Base-by-base conservation (phyloP, 2,888 invertebrate genomes). In the Merodon equestris region DNA sequence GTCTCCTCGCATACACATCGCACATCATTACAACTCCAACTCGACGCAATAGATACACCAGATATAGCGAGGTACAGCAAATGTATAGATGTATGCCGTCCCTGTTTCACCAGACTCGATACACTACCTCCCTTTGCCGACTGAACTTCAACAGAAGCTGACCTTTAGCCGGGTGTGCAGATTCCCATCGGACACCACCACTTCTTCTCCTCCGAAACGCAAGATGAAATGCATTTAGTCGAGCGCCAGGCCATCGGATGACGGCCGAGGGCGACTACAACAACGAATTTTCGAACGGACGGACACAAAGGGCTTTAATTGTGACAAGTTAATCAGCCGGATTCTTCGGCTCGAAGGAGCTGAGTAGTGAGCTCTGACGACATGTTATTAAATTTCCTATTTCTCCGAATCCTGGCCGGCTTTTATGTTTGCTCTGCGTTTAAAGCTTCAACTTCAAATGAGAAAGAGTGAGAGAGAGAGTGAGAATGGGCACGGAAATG, bases 311-410 rank as follows among this genome's bases (percentile, higher is more conserved):
- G 64, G 63, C 60, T 64, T 74, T 64, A 74, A 70, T 64, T 68
- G 58, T 70, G 70, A 79, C 74, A 70, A 79, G 58, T 54, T 74
- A 79, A 74, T 79, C 70, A 79, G 74, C 56, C 58, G 50, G 54
- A 38, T 15, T 56, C 15, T 57, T 40, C 36, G 14, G 13, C 51
- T 13, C 1, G 9, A 27, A 27, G 44, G 40, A 47, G 19, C 58
- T 10, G 40, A 40, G 27, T 7, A 27, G 7, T 27, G 7, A 27
- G 27, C 7, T 27, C 27, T 19, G 34, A 18, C 38, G 19, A 15
- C 15, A 57, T 77, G 45, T 61, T 50, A 72, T 66, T 60, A 60
- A 54, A 51, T 64, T 50, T 54, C 50, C 64, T 12, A 44, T 40
- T 56, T 56, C 27, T 15, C 38, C 40, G 36, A 17, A 36, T 40